Base-by-base conservation (phyloP, 2,797 vertebrate species). In the Prionace glauca region DNA sequence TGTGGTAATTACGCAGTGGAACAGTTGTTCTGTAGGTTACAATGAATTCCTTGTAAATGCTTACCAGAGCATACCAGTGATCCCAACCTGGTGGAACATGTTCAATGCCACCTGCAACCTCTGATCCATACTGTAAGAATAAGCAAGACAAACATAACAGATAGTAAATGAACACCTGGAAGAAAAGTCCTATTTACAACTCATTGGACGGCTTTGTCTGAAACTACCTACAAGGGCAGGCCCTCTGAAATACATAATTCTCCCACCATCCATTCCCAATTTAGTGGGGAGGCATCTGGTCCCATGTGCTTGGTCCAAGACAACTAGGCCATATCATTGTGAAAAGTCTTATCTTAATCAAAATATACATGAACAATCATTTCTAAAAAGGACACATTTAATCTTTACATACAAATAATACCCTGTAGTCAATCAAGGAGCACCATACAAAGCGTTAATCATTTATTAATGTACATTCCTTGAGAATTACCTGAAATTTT, bases 61-160 rank as follows among this genome's bases (percentile, higher is more conserved):
- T 98, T 97, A 99, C 99, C 98, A 99, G 97, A 93, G 98, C 99
- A 95, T 98, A 98, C 99, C 99, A 99, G 96, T 98, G 98, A 97
- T 97, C 99, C 99, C 99, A 99, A 95, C 99, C 99, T 20, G 98
- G 98, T 95, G 99, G 99, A 20, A 99, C 97, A 0, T 99, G 98
- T 95, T 98, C 97, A 88, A 99, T 97, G 67, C 99, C 99, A 11
- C 99, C 99, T 65, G 99, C 98, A 95, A 98, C 98, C 0, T 98
- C 96, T 96, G 98, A 98, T 36, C 99, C 99, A 0, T 99, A 99
- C 99, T 99, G 97, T 93, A 56, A 97, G 97, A 96, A 96, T 84
- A 97, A 86, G 95, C 22, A 94, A 95, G 32, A 95, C 41, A 95
- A 72, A 71, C 0, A 5, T 77, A 74, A 90, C 18, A 45, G 26